phyloP scores from a whole-genome alignment of 2,113 vertebrate genomes.

The Calyptommatus sinebrachiatus region DNA sequence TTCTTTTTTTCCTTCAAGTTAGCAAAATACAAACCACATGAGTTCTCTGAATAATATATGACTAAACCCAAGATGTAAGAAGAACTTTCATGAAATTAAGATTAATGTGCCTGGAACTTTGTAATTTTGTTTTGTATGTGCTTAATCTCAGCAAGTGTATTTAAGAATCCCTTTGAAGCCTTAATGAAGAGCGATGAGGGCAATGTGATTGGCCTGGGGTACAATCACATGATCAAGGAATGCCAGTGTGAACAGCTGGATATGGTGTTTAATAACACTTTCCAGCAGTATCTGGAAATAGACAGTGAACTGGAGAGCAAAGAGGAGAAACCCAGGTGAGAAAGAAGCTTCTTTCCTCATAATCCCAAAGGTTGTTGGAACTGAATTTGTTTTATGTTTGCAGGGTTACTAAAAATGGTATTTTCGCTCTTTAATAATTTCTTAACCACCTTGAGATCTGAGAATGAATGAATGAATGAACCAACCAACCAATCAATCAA shows the following conservation, averaged over 20 bases:
- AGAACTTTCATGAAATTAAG: neutral
- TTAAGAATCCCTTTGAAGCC: constrained; percentile 68
- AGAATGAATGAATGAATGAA: too few relatives aligned
- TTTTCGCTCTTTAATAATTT: too few relatives aligned
- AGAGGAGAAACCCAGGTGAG: constrained; percentile 66
- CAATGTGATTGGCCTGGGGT: constrained; percentile 69
- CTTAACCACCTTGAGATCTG: too few relatives aligned
- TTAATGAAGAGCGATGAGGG: constrained; percentile 65
- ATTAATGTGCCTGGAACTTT: neutral
- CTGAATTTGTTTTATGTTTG: too few relatives aligned
- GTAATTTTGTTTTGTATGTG: constrained; percentile 8
- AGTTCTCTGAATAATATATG: neutral
- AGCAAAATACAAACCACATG: neutral
- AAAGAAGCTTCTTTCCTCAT: too few relatives aligned
- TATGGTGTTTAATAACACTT: constrained; percentile 59
- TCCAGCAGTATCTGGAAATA: constrained; percentile 47
- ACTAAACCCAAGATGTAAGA: neutral
- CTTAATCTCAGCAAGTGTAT: constrained; percentile 61
- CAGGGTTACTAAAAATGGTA: too few relatives aligned
- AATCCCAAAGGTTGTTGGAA: too few relatives aligned
- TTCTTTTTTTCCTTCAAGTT: neutral
- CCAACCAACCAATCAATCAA: too few relatives aligned
- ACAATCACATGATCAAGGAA: constrained; percentile 72
- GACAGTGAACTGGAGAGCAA: constrained; percentile 20
- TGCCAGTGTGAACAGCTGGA: constrained; percentile 66